phyloP scores from a whole-genome alignment of 2,888 invertebrate genomes.

The Drosophila ezoana region DNA sequence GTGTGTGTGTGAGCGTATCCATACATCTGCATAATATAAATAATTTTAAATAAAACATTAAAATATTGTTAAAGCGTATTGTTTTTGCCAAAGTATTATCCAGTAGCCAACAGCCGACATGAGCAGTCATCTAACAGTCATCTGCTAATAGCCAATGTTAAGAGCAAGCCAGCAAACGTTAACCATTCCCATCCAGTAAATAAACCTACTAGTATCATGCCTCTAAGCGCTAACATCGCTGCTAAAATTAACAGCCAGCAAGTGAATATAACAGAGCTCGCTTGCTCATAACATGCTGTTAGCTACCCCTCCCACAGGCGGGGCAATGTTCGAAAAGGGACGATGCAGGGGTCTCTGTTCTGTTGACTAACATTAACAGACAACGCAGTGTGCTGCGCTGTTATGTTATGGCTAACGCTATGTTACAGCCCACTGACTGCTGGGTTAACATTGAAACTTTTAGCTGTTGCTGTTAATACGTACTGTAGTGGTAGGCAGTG shows the following conservation, averaged over 20 bases:
- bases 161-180: constrained; percentile 1
- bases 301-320: constrained; percentile 40
- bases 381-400: background rate
- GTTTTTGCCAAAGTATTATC: too few relatives aligned
- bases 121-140: constrained; percentile 4
- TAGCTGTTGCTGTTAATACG: background rate
- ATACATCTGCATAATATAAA: background rate
- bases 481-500: too few relatives aligned
- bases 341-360: constrained; percentile 44
- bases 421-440: background rate
- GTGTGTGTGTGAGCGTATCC: too few relatives aligned
- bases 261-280: constrained; percentile 7
- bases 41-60: too few relatives aligned
- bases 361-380: constrained; percentile 44
- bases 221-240: background rate
- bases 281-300: constrained; percentile 41
- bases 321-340: constrained; percentile 65
- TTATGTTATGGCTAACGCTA: constrained; percentile 8
- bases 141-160: background rate
- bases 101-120: background rate
- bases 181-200: background rate
- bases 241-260: background rate
- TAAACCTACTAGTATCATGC: background rate
- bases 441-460: constrained; percentile 6
- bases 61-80: too few relatives aligned